phyloP scores from a whole-genome alignment of 2,888 invertebrate species.

The Willowsia nigromaculata region DNA sequence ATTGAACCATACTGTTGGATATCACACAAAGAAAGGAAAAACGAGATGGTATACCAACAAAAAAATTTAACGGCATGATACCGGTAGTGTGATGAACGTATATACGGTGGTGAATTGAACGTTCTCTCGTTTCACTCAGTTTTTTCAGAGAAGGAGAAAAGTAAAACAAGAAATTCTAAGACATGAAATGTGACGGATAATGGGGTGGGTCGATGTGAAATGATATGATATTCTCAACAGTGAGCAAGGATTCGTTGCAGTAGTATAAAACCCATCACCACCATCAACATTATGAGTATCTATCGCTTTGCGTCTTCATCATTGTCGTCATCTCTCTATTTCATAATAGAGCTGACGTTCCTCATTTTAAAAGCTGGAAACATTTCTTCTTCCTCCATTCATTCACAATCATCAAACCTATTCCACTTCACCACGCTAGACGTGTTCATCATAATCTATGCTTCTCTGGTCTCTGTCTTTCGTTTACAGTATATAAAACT shows the following conservation, averaged over 20 bases:
- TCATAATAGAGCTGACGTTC: background rate
- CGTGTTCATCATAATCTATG: background rate
- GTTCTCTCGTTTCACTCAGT: background rate
- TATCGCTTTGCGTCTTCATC: conserved; percentile 33
- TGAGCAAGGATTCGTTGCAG: background rate
- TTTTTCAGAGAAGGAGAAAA: background rate
- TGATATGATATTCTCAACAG: conserved; percentile 51
- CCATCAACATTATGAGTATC: background rate
- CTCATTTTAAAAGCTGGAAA: background rate
- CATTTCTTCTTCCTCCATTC: conserved; percentile 1
- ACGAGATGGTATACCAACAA: background rate
- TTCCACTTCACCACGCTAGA: background rate
- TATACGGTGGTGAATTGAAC: background rate
- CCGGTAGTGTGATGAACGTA: too few species aligned
- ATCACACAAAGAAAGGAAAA: background rate
- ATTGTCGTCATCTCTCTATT: conserved; percentile 23
- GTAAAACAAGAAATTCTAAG: conserved; percentile 49
- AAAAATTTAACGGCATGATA: too few species aligned
- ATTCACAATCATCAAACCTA: background rate
- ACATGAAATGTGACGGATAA: conserved; percentile 51
- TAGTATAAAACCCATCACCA: too few species aligned
- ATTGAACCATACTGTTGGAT: background rate
- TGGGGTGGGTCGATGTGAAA: conserved; percentile 51
- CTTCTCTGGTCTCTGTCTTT: background rate
- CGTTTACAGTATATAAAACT: background rate